Percentiles rank a stretch among this genome's conserved stretches.
Conservation (phyloP, 2,888 invertebrate genomes). For the Acanthoscelides obtectus region DNA sequence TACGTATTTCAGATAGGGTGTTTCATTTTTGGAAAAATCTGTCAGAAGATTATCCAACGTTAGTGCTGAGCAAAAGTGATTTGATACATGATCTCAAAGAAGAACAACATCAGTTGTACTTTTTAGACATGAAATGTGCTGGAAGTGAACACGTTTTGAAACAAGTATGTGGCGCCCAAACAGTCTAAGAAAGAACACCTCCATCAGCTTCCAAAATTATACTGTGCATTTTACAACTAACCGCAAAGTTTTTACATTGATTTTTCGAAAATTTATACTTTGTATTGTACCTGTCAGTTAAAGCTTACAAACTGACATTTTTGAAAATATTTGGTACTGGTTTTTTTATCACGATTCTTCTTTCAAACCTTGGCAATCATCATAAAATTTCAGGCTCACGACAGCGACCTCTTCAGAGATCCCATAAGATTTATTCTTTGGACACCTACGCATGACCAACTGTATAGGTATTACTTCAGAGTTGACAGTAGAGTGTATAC, state of each 20-base stretch:
- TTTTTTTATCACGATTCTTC: neutral
- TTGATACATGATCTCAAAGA: neutral
- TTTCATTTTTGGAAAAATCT: neutral
- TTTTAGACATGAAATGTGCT: neutral
- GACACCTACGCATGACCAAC: neutral
- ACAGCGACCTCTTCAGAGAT: neutral
- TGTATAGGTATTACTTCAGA: neutral
- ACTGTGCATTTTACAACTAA: too few relatives aligned
- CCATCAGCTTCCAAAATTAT: neutral
- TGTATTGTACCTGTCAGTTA: too few relatives aligned
- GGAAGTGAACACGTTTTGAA: neutral
- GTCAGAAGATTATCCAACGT: neutral
- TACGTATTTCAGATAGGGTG: neutral
- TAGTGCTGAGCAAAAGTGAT: neutral
- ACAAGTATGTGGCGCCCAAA: neutral
- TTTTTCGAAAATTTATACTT: too few relatives aligned
- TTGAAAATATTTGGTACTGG: too few relatives aligned
- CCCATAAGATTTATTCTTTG: neutral
- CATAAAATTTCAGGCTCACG: neutral
- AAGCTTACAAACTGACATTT: too few relatives aligned
- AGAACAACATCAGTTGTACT: neutral
- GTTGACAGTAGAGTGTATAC: neutral
- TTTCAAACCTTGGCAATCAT: neutral
- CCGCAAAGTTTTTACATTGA: too few relatives aligned
- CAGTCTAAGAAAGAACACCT: neutral